Evolutionary conservation across 2,797 vertebrate species (phyloP).

Genomic region (Acrossocheilus wenchowensis): DNA sequence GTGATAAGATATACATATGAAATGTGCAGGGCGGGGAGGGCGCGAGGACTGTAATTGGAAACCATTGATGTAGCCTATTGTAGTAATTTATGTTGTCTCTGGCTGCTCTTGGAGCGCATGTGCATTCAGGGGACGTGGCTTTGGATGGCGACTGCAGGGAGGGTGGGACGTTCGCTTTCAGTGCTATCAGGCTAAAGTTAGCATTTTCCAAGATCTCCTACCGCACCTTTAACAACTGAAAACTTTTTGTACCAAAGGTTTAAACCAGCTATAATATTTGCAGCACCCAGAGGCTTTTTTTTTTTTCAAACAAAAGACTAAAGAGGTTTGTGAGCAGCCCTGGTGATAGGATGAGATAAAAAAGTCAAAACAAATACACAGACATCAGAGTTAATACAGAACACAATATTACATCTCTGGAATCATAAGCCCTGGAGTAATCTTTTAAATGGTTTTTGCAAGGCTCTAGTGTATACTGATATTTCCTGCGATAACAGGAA

Average conservation of each 20-base stretch:
- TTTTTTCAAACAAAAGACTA: neutral
- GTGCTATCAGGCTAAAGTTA: no score
- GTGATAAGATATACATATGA: no score
- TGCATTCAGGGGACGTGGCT: no score
- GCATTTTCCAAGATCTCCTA: no score
- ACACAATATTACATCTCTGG: constrained; percentile 11
- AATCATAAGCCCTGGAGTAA: constrained; percentile 10
- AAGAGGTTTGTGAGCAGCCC: neutral
- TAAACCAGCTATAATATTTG: neutral
- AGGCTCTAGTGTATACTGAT: neutral
- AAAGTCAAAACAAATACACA: constrained; percentile 2
- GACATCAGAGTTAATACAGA: constrained; percentile 22
- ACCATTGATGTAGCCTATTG: no score
- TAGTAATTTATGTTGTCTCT: no score
- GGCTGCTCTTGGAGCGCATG: no score
- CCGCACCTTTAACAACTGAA: neutral
- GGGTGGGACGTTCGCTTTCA: no score
- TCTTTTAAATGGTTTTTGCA: constrained; percentile 5
- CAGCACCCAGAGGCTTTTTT: neutral
- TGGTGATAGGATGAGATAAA: neutral
- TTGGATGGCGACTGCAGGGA: no score
- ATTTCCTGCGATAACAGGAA: neutral
- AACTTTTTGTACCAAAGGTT: neutral
- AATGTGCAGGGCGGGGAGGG: no score
- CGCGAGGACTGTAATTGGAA: no score